Evolutionary conservation across 2,113 vertebrate genomes (phyloP), one percentile per base, ranked within the genome.

Genomic region (Ictidomys tridecemlineatus): DNA sequence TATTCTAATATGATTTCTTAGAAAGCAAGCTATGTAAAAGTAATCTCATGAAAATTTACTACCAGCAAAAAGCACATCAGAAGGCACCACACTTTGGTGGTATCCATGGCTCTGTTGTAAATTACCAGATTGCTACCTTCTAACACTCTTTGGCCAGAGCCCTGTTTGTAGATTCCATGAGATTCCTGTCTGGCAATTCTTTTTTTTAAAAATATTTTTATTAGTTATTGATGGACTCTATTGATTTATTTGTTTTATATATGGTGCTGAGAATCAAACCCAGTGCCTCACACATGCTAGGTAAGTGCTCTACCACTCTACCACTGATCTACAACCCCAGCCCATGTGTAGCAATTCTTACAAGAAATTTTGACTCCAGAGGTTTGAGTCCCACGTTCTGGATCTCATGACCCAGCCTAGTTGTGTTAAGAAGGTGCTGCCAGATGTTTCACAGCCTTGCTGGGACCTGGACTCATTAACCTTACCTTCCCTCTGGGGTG

Each of bases 381-480:
- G 10, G n/a, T 65, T 34, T 65, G 61, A 84, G 6, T 84, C 42
- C 65, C 48, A 45, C 16, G 39, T 91, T 73, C 69, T 63, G 70
- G 39, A n/a, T 84, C 88, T 92, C 32, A 17, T 2, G 1, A 69
- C 51, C 58, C 28, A 45, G 72, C 65, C 26, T 61, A 1, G 45
- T 20, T 58, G 70, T 89, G 83, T 84, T 72, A 26, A n/a, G 92
- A 61, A 87, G 45, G 34, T 30, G 24, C 37, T 85, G 91, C 91
- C 95, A 95, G 84, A 53, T 93, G 92, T 84, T 86, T 93, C 79
- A 53, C 86, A 79, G 85, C 65, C 1, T 0, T 53, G 24, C 56
- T 51, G 94, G 91, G 69, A 83, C 78, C 76, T 72, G 28, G 76
- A 69, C 4, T 87, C 84, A 45, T 93, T 61, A 91, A 37, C 70